phyloP scores from a whole-genome alignment of 2,888 invertebrate species.

The Ethmia dodecea region DNA sequence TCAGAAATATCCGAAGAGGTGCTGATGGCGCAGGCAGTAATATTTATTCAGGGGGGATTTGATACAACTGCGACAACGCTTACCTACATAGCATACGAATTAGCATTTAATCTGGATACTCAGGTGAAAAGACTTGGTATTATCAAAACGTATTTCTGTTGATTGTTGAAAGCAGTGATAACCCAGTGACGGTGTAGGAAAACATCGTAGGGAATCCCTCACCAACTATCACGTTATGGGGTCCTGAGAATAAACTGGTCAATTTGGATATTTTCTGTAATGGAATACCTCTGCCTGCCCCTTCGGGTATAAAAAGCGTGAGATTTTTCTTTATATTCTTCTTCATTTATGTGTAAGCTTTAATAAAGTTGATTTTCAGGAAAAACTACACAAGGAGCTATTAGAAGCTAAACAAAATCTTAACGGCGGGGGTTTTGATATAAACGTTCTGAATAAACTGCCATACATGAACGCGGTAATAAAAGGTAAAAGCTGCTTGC shows the following conservation, averaged over 20 bases:
- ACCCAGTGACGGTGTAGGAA: no score
- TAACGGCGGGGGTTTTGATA: conserved; percentile 23
- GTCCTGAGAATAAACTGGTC: no score
- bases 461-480: conserved; percentile 35
- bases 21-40: conserved; percentile 43
- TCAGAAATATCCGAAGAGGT: conserved; percentile 39
- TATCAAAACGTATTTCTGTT: neutral
- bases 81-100: conserved; percentile 30
- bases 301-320: no score
- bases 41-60: conserved; percentile 50
- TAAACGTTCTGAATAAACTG: conserved; percentile 22
- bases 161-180: no score
- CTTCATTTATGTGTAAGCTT: no score
- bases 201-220: no score
- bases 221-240: no score
- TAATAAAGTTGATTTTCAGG: no score
- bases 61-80: conserved; percentile 36
- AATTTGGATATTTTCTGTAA: no score
- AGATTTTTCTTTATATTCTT: no score
- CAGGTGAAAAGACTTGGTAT: conserved; percentile 31
- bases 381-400: conserved; percentile 35
- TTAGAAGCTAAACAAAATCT: conserved; percentile 25
- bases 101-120: conserved; percentile 33
- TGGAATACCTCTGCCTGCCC: no score
- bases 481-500: no score